Base-by-base conservation (phyloP, 1,140 invertebrate genomes). In the Lepidurus packardi region DNA sequence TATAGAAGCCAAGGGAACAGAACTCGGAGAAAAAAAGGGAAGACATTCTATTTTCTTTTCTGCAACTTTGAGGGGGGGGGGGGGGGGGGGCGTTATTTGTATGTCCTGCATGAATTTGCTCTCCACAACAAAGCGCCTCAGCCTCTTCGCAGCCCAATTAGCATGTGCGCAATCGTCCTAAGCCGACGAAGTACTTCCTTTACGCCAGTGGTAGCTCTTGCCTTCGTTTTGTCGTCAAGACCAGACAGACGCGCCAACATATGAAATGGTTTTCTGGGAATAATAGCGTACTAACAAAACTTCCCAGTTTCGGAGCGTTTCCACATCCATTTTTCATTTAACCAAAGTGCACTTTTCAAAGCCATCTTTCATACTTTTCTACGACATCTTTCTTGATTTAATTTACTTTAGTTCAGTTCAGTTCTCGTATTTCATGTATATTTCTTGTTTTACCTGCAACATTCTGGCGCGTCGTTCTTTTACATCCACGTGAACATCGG, bases 391-490 rank as follows among this genome's bases (percentile, higher is more conserved):
- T 34, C 34, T 34, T 34, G 34, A 2, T 34, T 34, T 34, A 34
- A 4, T 34, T 4, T 34, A 34, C 34, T 34, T 34, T 34, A 34
- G 25, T 34, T 34, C 34, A 34, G 34, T 34, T 34, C 1, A 13
- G 1, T 1, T 34, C 24, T 24, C 9, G 16, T 44, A 41, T 10
- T 25, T 47, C 7, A 44, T 41, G 24, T 45, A n/a, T 16, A 42
- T 21, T 21, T 4, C 4, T 16, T 13, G 7, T 77, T 7, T 77
- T 77, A 77, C 75, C 75, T 77, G 75, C 75, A 77, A 47, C 75
- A 77, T 77, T 77, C 75, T 77, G 75, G 75, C 75, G 21, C 43
- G 75, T 16, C 75, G 75, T 47, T 77, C 75, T 47, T 65, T 65
- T n/a, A 65, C 13, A 65, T 65, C 53, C 9, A 65, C 53, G 53